phyloP scores from a whole-genome alignment of 2,113 vertebrate genomes.

The Telmatochromis sp. region DNA sequence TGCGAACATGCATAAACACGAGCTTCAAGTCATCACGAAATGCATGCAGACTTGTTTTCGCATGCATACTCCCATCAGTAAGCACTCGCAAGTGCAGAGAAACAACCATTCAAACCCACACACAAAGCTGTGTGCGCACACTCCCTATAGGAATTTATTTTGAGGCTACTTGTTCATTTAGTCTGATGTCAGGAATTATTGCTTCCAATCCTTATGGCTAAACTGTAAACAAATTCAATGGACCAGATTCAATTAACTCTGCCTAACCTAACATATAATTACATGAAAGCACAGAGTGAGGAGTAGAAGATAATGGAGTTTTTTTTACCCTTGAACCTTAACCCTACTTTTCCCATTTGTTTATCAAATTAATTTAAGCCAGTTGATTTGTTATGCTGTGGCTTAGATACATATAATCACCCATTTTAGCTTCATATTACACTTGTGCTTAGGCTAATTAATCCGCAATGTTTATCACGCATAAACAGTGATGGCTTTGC shows the following conservation, averaged over 20 bases:
- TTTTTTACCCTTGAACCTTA: slow-evolving; percentile 59
- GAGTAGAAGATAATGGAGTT: slow-evolving; percentile 43
- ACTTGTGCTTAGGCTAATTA: slow-evolving; percentile 66
- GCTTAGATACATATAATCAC: slow-evolving; percentile 66
- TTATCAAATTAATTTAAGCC: slow-evolving; percentile 68
- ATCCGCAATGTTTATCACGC: slow-evolving; percentile 60
- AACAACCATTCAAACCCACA: neutral
- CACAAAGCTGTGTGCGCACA: neutral
- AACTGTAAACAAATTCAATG: slow-evolving; percentile 60
- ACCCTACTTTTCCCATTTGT: slow-evolving; percentile 58
- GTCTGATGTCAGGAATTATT: slow-evolving; percentile 42
- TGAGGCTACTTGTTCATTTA: slow-evolving; percentile 18
- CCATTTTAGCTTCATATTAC: slow-evolving; percentile 66
- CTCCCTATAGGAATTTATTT: slow-evolving; percentile 16
- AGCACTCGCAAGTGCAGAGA: neutral
- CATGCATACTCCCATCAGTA: neutral
- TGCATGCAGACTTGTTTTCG: neutral
- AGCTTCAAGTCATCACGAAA: slow-evolving; percentile 10
- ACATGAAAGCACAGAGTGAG: slow-evolving; percentile 41
- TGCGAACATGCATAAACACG: slow-evolving; percentile 28
- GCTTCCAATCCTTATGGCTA: slow-evolving; percentile 33
- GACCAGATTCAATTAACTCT: slow-evolving; percentile 60
- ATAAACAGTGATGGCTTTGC: slow-evolving; percentile 55
- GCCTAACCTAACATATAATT: slow-evolving; percentile 61
- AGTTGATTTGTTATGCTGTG: slow-evolving; percentile 48